Conservation (phyloP, 2,888 invertebrate genomes). For the Rhingia campestris region DNA sequence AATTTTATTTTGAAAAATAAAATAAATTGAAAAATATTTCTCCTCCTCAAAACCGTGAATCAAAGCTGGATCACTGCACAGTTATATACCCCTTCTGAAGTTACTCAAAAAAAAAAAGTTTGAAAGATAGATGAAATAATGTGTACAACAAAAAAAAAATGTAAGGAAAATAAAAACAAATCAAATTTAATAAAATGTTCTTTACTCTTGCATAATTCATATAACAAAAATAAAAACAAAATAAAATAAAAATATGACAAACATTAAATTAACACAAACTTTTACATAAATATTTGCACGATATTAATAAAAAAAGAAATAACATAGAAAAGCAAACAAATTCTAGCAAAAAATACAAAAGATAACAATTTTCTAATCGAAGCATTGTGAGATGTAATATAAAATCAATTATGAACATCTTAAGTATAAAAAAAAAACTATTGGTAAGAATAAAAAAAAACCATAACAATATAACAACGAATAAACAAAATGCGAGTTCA, state of each 20-base stretch:
- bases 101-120: not conserved
- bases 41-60: too few relatives aligned
- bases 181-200: constrained; percentile 62
- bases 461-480: constrained; percentile 71
- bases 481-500: constrained; percentile 73
- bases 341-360: constrained; percentile 67
- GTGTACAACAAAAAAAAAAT: constrained; percentile 7
- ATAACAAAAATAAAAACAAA: constrained; percentile 69
- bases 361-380: constrained; percentile 70
- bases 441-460: constrained; percentile 62
- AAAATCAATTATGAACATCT: constrained; percentile 54
- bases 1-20: too few relatives aligned
- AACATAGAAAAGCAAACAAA: constrained; percentile 71
- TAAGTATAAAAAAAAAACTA: constrained; percentile 38
- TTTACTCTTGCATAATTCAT: constrained; percentile 70
- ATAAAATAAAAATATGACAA: constrained; percentile 72
- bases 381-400: constrained; percentile 55
- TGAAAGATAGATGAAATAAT: not conserved
- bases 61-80: too few relatives aligned
- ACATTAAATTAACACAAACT: constrained; percentile 73
- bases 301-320: constrained; percentile 71
- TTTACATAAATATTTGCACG: constrained; percentile 72
- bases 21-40: too few relatives aligned
- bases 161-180: constrained; percentile 46
- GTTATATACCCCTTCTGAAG: too few relatives aligned